Evolutionary conservation across 2,113 vertebrate genomes (phyloP).

Genomic region (Strix aluco): DNA sequence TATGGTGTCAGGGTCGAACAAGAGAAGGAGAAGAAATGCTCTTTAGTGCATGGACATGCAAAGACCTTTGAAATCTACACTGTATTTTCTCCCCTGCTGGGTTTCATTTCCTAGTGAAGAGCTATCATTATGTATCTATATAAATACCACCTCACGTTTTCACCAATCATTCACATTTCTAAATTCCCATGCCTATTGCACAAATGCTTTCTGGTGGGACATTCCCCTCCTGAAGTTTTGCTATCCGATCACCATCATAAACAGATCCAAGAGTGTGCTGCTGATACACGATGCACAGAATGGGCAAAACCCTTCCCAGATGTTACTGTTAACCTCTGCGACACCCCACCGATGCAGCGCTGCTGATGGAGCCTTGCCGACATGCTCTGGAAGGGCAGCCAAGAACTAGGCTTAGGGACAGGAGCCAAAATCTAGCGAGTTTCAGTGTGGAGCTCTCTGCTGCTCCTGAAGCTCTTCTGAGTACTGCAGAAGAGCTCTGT

Average conservation of each 20-base stretch:
- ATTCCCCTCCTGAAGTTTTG: constrained; percentile 8
- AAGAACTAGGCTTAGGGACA: neutral
- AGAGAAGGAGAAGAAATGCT: constrained; percentile 37
- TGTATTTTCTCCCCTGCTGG: constrained; percentile 56
- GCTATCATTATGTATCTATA: neutral
- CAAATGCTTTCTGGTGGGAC: neutral
- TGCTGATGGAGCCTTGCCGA: neutral
- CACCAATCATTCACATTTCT: constrained; percentile 41
- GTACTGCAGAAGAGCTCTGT: neutral
- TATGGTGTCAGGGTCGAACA: constrained; percentile 5
- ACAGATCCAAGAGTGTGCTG: neutral
- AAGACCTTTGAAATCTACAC: constrained; percentile 45
- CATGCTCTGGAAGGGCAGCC: neutral
- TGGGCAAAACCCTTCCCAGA: constrained; percentile 1
- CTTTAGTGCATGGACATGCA: constrained; percentile 23
- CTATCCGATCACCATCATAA: constrained; percentile 48
- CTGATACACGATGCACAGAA: constrained; percentile 13
- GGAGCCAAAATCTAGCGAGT: neutral
- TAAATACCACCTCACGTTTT: constrained; percentile 42
- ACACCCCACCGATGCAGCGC: neutral
- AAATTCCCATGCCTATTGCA: constrained; percentile 36
- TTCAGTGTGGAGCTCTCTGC: neutral
- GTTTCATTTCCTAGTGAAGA: constrained; percentile 61
- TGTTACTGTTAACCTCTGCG: neutral
- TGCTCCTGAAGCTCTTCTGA: neutral